phyloP scores from a whole-genome alignment of 1,140 invertebrate species.

The Micrasema minimum region DNA sequence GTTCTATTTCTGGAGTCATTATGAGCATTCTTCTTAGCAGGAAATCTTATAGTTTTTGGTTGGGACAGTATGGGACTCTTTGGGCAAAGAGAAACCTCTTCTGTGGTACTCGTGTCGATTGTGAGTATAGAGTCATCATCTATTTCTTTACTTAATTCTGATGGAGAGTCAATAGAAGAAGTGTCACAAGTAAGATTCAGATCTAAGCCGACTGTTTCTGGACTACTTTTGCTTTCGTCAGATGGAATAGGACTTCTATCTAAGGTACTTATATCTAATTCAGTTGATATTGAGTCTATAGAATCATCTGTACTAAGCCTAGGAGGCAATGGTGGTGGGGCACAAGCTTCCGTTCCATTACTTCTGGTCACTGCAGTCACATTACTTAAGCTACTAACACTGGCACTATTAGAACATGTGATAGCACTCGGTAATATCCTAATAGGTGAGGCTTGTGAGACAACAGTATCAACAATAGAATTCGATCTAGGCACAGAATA shows the following conservation, averaged over 20 bases:
- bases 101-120: slow-evolving; percentile 60
- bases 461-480: slow-evolving; percentile 28
- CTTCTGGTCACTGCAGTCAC: too few species aligned
- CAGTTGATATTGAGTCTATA: slow-evolving; percentile 40
- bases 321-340: neutral
- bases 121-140: slow-evolving; percentile 65
- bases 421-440: slow-evolving; percentile 3
- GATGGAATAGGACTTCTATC: slow-evolving; percentile 27
- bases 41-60: slow-evolving; percentile 82
- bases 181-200: too few species aligned
- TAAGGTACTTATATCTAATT: slow-evolving; percentile 36
- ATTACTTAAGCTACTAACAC: neutral
- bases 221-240: slow-evolving; percentile 45
- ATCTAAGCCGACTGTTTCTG: slow-evolving; percentile 29
- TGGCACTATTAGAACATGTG: neutral
- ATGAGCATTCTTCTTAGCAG: slow-evolving; percentile 69
- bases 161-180: slow-evolving; percentile 62
- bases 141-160: slow-evolving; percentile 64
- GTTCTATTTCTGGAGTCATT: slow-evolving; percentile 53
- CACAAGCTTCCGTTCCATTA: too few species aligned
- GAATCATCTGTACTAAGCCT: slow-evolving; percentile 16
- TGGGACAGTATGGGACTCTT: slow-evolving; percentile 78
- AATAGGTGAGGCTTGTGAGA: slow-evolving; percentile 18
- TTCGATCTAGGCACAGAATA: slow-evolving; percentile 33
- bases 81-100: slow-evolving; percentile 49